Conservation (phyloP, 1,140 invertebrate genomes). For the Aethina tumida region DNA sequence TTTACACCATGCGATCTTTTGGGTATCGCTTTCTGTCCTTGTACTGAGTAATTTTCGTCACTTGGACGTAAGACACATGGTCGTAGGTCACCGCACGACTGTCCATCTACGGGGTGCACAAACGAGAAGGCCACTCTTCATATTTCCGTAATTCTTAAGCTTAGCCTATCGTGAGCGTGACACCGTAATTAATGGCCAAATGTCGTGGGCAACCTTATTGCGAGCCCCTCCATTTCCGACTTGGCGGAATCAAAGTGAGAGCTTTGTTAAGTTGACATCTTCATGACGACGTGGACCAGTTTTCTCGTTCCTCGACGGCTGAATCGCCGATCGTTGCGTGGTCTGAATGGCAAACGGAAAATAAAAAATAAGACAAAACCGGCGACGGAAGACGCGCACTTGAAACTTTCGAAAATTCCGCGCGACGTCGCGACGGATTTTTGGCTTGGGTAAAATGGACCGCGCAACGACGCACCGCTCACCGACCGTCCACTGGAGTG, state of each 20-base stretch:
- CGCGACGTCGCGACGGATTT: no score
- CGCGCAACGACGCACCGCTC: slow-evolving; percentile 25
- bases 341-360: slow-evolving; percentile 20
- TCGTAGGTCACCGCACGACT: slow-evolving; percentile 9
- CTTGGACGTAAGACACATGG: slow-evolving; percentile 8
- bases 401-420: slow-evolving; percentile 2
- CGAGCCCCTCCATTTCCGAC: slow-evolving; percentile 18
- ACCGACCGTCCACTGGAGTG: slow-evolving; percentile 26
- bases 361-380: not conserved
- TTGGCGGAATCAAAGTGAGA: slow-evolving; percentile 5
- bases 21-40: no score
- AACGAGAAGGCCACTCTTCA: slow-evolving; percentile 13
- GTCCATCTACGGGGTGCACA: slow-evolving; percentile 15
- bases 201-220: slow-evolving; percentile 16
- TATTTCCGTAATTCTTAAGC: no score
- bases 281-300: slow-evolving; percentile 24
- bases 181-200: slow-evolving; percentile 21
- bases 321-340: slow-evolving; percentile 12
- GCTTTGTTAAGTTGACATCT: slow-evolving; percentile 23
- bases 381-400: not conserved
- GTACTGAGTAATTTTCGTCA: slow-evolving; percentile 5
- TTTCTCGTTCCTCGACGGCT: slow-evolving; percentile 19
- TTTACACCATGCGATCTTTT: no score
- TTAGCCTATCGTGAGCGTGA: slow-evolving; percentile 15
- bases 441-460: slow-evolving; percentile 6